Conservation (phyloP, 2,797 vertebrate genomes). For the Gobionotothen gibberifrons region DNA sequence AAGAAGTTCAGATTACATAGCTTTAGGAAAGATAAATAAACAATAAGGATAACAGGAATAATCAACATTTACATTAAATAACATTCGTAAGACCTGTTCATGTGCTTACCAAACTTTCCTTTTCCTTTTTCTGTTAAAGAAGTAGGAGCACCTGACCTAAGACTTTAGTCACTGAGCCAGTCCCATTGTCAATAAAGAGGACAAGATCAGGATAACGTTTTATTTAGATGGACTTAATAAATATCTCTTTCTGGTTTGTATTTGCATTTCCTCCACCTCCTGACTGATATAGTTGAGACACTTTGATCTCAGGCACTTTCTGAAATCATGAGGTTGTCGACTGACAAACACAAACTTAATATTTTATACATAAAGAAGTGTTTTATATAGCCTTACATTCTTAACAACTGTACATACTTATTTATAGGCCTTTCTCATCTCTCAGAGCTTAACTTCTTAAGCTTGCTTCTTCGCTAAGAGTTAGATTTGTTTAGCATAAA, state of each 20-base stretch:
- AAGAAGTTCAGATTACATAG: conserved; percentile 45
- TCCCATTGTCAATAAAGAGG: conserved; percentile 17
- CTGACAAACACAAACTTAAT: conserved; percentile 45
- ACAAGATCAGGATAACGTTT: conserved; percentile 30
- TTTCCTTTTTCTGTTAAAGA: conserved; percentile 33
- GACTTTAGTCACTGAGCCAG: conserved; percentile 22
- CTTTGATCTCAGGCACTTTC: conserved; percentile 82
- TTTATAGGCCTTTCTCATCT: conserved; percentile 9
- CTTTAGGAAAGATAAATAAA: conserved; percentile 56
- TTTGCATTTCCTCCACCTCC: conserved; percentile 36
- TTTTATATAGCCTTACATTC: conserved; percentile 42
- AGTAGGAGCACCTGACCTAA: conserved; percentile 13
- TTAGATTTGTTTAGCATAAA: background rate
- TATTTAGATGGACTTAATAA: conserved; percentile 1
- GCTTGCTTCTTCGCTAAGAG: background rate
- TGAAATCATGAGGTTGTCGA: conserved; percentile 66
- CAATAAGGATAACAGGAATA: conserved; percentile 47
- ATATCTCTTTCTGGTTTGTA: conserved; percentile 14
- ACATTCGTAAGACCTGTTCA: conserved; percentile 68
- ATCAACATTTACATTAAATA: conserved; percentile 57
- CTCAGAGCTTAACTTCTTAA: background rate
- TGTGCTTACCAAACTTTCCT: conserved; percentile 61
- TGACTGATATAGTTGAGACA: conserved; percentile 57
- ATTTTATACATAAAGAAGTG: conserved; percentile 36
- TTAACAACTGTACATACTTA: conserved; percentile 31